phyloP scores from a whole-genome alignment of 2,113 vertebrate genomes.

The Onychostruthus taczanowskii region DNA sequence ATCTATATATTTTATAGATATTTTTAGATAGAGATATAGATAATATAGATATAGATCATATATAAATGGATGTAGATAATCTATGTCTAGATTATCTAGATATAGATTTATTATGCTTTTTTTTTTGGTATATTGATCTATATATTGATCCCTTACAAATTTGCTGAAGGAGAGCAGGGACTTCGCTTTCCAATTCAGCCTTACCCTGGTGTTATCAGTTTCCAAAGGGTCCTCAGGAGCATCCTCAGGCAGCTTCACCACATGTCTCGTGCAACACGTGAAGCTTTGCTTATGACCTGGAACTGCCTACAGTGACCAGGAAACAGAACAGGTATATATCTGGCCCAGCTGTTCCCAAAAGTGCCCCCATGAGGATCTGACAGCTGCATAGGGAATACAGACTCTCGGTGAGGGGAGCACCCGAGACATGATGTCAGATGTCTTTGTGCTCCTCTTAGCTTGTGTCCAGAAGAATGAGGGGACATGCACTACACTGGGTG shows the following conservation, averaged over 20 bases:
- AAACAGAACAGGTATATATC: no score
- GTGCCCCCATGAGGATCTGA: rapidly evolving
- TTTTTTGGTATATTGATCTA: background rate
- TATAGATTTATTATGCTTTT: background rate
- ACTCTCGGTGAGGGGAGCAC: background rate
- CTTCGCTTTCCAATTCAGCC: background rate
- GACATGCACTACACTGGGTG: rapidly evolving
- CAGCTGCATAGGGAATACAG: background rate
- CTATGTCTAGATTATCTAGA: background rate
- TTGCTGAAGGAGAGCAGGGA: background rate
- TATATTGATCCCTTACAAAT: background rate
- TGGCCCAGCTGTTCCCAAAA: background rate
- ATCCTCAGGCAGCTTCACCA: background rate
- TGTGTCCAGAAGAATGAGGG: background rate
- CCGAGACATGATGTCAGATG: background rate
- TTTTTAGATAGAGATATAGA: no score
- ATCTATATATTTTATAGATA: background rate
- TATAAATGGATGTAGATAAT: no score
- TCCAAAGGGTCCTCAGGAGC: background rate
- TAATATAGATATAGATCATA: no score
- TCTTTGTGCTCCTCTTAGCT: background rate
- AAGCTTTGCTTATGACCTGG: background rate
- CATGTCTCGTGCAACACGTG: background rate
- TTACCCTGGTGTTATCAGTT: background rate
- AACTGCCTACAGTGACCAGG: background rate